Base-by-base conservation (phyloP, 1,140 invertebrate genomes). In the Drosophila paulistorum region DNA sequence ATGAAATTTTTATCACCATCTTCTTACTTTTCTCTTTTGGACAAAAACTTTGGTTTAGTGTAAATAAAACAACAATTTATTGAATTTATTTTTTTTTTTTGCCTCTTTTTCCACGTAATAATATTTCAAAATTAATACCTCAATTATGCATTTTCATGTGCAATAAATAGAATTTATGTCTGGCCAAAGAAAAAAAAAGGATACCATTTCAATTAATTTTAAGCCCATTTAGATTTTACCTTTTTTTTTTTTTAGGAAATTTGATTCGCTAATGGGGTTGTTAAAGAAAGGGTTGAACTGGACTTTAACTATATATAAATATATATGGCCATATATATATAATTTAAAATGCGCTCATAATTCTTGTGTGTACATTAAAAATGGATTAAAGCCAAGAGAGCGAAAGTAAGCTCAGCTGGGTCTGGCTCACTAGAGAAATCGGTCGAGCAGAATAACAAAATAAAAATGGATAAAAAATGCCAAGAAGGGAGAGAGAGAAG, bases 121-220 rank as follows among this genome's bases (percentile, higher is more conserved):
- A 51, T 51, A 51, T 23, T 23, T 51, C 39, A 63, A 63, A 45
- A 45, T 63, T 63, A 41, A 48, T 77, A 35, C 33, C 54, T 66
- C 71, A 89, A 89, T 86, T 86, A 83, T 83, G 79, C 68, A 77
- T 45, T 80, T 87, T 77, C 65, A 70, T 75, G 57, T 78, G 65
- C 60, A 63, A 26, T 74, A 58, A 72, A 65, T 55, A 54, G 35
- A 64, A 58, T 75, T 75, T 77, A 76, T 70, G 68, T 26, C 48
- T 30, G 33, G 10, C 48, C 30, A 30, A 30, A 26, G 9, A 54
- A 51, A 13, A 54, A 64, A 65, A 76, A 69, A 55, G 64, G 45
- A 65, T 77, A 83, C 69, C 68, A 66, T 84, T 87, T 84, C 80
- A 87, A 87, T 89, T 89, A 87, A 83, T 80, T 84, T 89, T 87